Evolutionary conservation across 2,888 invertebrate genomes (phyloP), one percentile per base, ranked within the genome.

Genomic region (Ectemnius cavifrons): DNA sequence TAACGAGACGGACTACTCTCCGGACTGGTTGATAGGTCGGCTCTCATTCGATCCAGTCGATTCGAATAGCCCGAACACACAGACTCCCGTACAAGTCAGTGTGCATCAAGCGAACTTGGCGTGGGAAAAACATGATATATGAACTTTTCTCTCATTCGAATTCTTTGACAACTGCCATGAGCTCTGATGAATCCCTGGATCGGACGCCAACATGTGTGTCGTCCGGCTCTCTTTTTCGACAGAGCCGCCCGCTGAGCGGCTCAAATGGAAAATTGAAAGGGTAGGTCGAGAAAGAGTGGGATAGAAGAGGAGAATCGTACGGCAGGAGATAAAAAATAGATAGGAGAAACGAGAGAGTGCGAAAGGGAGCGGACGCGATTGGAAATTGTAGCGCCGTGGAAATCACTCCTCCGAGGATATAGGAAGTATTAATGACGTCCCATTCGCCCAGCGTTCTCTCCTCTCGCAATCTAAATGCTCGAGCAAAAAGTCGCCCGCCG

Each of bases 371-470:
- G 52, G 5, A 52, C 13, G 52, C 52, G 16, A 52, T 14, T 52
- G 52, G 52, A 52, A 52, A 16, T 16, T 16, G 52, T 52, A 16
- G 52, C 52, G 16, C 16, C 52, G 52, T 14, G 52, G 16, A 52
- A 16, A 16, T 16, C 14, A 52, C 16, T 52, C 52, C 52, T 52
- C 52, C 5, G 52, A 52, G 52, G 2, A 14, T 37, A 52, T 52
- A 52, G n/a, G 16, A 52, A 52, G 52, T 52, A 52, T 52, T 52
- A 52, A 52, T 52, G 52, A 52, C 16, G 52, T 11, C 14, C 52
- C 52, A 52, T 52, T 52, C 52, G 13, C 16, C 14, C 16, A 3
- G 3, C 52, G 6, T 6, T 5, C 52, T 16, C n/a, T 14, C 14
- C 52, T 16, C 14, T 52, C 14, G 52, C 52, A 16, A 52, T 52